Evolutionary conservation across 2,113 vertebrate species (phyloP).

Genomic region (Hepsetus odoe): DNA sequence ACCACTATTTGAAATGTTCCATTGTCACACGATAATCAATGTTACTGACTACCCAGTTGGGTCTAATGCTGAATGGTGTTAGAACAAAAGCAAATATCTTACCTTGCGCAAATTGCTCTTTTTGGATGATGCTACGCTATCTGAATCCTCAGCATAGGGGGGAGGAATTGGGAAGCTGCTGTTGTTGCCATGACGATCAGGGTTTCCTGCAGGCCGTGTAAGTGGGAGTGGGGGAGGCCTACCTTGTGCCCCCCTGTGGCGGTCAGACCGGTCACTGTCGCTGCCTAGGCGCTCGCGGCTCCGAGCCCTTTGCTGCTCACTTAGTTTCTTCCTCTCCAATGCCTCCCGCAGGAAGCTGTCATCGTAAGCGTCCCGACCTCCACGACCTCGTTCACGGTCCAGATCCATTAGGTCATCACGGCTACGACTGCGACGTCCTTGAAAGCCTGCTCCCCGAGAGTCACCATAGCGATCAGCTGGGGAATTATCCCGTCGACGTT

Average conservation of each 20-base stretch:
- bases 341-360: constrained; percentile 82
- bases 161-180: constrained; percentile 72
- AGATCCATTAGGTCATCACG: constrained; percentile 82
- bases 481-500: constrained; percentile 69
- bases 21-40: no score
- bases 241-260: constrained; percentile 53
- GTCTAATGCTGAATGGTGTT: no score
- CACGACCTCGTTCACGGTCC: constrained; percentile 57
- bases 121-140: constrained; percentile 80
- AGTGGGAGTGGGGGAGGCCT: constrained; percentile 73
- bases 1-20: no score
- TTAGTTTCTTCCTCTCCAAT: constrained; percentile 79
- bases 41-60: no score
- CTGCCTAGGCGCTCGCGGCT: constrained; percentile 78
- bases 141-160: constrained; percentile 76
- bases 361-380: constrained; percentile 73
- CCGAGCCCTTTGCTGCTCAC: constrained; percentile 73
- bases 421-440: constrained; percentile 78
- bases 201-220: constrained; percentile 65
- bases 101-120: constrained; percentile 84
- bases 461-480: constrained; percentile 61
- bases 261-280: constrained; percentile 69
- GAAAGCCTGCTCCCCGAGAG: constrained; percentile 44
- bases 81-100: constrained; percentile 4
- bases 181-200: constrained; percentile 57